Base-by-base conservation (phyloP, 2,888 invertebrate species). In the Drosophila borborema region DNA sequence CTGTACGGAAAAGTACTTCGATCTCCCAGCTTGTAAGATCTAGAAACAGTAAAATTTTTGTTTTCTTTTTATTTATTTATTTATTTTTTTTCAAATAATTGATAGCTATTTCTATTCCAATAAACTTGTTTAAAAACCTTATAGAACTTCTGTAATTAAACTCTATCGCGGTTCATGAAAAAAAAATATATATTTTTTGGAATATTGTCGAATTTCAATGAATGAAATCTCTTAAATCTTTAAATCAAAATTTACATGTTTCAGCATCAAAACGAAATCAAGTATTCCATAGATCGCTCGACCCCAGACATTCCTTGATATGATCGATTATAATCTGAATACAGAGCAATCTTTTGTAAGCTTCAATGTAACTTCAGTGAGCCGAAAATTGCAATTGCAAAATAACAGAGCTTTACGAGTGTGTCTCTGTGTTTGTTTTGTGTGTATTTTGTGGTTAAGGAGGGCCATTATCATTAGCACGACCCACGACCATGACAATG, bases 401-500 rank as follows among this genome's bases (percentile, higher is more conserved):
- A 18, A 18, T 51, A 31, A 6, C 34, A 10, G n/a, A 49, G 49
- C 49, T 49, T 49, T 16, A 72, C 31, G 46, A 16, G 23, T 4
- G 46, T 8, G 14, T 34, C 46, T 38, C 45, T 55, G 40, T 41
- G 41, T 45, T 20, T 56, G 41, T 36, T 10, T 10, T 46, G 59
- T 54, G 59, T 46, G 58, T 65, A 36, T 23, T 43, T 63, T 78
- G 65, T 72, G 72, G 66, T 53, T 79, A 79, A 62, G 75, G 48
- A 70, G 65, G 40, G 70, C 46, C 74, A 77, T 77, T 69, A 59
- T 45, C 80, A 86, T 82, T 72, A 77, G 75, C 72, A 64, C 81
- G 86, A 77, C 69, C 82, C 81, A 86, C 87, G 71, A 84, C 85
- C 83, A 81, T 87, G 83, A 84, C 87, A 83, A 87, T 83, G 87